These are phyloP conservation scores for Sus cebifrons DNA, from an alignment of 2,797 vertebrate genomes.

Conservation along the genomic window DNA sequence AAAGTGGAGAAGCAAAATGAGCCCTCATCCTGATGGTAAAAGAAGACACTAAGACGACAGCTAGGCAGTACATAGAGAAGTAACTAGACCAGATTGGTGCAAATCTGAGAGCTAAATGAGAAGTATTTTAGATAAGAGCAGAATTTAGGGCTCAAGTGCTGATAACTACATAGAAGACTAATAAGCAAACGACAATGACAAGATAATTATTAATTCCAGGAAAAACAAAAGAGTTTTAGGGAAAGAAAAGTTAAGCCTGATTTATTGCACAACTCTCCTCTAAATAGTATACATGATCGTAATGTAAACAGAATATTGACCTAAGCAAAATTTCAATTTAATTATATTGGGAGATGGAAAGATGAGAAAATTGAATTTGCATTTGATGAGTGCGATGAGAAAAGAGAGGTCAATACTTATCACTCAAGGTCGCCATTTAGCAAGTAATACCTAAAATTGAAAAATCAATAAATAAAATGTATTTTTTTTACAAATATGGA, in stretches of 20 bases:
- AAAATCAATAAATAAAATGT: not conserved
- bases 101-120: not conserved
- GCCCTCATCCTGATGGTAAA: not conserved
- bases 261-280: not conserved
- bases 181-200: not conserved
- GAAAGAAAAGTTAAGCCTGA: not conserved
- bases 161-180: not conserved
- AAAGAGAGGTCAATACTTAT: not conserved
- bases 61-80: not conserved
- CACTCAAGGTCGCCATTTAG: not conserved
- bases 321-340: not conserved
- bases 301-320: not conserved
- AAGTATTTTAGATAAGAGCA: not conserved
- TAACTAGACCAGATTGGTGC: not conserved
- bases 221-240: not conserved
- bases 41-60: not conserved
- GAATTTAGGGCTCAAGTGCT: not conserved
- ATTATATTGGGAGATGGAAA: not conserved
- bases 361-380: not conserved
- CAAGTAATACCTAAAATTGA: not conserved
- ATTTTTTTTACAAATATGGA: not conserved
- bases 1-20: not conserved
- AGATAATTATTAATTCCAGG: not conserved
- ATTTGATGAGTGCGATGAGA: not conserved
- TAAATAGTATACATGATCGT: not conserved